Evolutionary conservation across 2,888 invertebrate species (phyloP).

Genomic region (Altica lythri): DNA sequence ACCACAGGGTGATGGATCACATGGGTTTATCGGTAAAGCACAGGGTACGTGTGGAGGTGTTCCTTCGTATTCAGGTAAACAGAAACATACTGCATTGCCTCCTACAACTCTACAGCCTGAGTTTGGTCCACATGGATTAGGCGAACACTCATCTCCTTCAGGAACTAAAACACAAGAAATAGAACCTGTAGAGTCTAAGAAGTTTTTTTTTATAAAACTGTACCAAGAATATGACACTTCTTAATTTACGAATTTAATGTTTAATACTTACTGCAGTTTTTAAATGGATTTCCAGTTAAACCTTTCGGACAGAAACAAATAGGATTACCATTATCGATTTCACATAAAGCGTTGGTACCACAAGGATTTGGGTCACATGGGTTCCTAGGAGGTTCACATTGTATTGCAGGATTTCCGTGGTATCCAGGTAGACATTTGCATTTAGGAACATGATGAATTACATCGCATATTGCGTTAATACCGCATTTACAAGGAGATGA

Average conservation of each 20-base stretch:
- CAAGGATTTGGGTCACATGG: conserved; percentile 87
- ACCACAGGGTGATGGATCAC: conserved; percentile 85
- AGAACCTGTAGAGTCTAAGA: conserved; percentile 14
- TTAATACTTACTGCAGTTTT: conserved; percentile 80
- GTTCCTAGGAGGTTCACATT: conserved; percentile 75
- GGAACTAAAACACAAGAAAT: conserved; percentile 69
- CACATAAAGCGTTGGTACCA: conserved; percentile 82
- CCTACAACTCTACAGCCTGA: conserved; percentile 80
- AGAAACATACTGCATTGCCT: conserved; percentile 82
- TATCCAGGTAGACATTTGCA: conserved; percentile 86
- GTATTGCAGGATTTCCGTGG: conserved; percentile 73
- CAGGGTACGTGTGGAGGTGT: conserved; percentile 77
- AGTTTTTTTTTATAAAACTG: too few species aligned
- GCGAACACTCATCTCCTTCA: conserved; percentile 81
- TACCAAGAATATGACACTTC: too few species aligned
- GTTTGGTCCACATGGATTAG: conserved; percentile 83
- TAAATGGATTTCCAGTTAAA: conserved; percentile 88
- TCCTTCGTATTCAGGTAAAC: conserved; percentile 84
- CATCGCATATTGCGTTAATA: conserved; percentile 79
- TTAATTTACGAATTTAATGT: too few species aligned
- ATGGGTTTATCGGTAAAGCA: conserved; percentile 75
- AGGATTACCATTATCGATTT: conserved; percentile 82
- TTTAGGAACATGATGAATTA: conserved; percentile 74
- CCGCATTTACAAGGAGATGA: conserved; percentile 80
- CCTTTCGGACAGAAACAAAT: conserved; percentile 90